These are phyloP conservation scores for Omphaloscelis lunosa DNA, from an alignment of 2,888 invertebrate genomes.

Conservation along the genomic window DNA sequence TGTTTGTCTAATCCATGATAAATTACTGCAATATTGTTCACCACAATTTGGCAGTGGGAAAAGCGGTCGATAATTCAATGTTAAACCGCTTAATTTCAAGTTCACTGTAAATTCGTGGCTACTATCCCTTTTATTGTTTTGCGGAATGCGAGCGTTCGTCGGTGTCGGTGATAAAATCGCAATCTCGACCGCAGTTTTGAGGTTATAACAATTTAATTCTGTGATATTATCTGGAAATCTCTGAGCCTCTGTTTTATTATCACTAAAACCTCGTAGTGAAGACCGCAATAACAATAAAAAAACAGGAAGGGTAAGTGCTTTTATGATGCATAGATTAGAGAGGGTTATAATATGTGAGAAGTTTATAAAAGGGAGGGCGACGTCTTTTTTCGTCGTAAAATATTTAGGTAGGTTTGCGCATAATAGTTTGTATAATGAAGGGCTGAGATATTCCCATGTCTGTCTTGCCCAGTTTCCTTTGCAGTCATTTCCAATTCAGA, in stretches of 20 bases:
- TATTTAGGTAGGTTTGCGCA: constrained; percentile 23
- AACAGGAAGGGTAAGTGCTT: constrained; percentile 10
- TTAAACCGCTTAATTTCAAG: neutral
- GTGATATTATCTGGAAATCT: constrained; percentile 14
- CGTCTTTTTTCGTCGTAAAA: constrained; percentile 25
- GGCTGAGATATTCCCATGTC: constrained; percentile 2
- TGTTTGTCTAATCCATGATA: neutral
- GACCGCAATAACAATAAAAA: constrained; percentile 50
- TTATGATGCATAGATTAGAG: constrained; percentile 29
- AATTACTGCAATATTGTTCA: constrained; percentile 4
- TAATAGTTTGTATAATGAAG: constrained; percentile 26
- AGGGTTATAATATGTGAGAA: constrained; percentile 34
- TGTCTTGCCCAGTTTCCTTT: constrained; percentile 18
- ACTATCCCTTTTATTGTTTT: neutral
- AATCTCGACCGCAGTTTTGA: neutral
- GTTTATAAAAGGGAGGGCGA: constrained; percentile 17
- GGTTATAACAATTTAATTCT: constrained; percentile 20
- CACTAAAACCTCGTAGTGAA: neutral
- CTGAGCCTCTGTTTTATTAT: constrained; percentile 9
- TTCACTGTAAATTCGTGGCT: neutral
- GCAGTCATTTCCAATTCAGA: constrained; percentile 8
- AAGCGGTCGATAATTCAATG: neutral
- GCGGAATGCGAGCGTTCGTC: neutral
- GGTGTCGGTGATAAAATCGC: neutral
- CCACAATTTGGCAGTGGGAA: neutral